Conservation (phyloP, 2,888 invertebrate species). For the Diabrotica balteata region DNA sequence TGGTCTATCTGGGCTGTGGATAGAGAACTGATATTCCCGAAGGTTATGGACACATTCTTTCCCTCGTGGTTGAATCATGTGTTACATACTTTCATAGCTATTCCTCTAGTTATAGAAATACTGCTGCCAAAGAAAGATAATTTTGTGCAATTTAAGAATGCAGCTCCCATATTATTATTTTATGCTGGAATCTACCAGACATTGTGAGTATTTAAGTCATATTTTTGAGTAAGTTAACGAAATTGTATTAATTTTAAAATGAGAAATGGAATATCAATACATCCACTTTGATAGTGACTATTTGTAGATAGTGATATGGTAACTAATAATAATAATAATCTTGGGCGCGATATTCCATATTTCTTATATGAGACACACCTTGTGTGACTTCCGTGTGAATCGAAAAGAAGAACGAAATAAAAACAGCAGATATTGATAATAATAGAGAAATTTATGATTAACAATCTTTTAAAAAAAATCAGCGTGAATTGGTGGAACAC, state of each 20-base stretch:
- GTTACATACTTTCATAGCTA: conserved; percentile 65
- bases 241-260: neutral
- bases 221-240: neutral
- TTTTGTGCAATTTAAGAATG: conserved; percentile 33
- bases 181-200: conserved; percentile 38
- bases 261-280: neutral
- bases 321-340: too few relatives aligned
- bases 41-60: conserved; percentile 62
- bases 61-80: conserved; percentile 69
- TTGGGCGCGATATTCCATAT: too few relatives aligned
- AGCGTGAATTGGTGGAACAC: too few relatives aligned
- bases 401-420: too few relatives aligned
- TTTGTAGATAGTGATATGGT: too few relatives aligned
- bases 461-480: too few relatives aligned
- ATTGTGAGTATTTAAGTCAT: conserved; percentile 38
- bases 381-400: too few relatives aligned
- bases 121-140: conserved; percentile 47
- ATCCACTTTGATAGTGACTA: too few relatives aligned
- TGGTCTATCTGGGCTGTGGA: conserved; percentile 65
- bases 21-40: conserved; percentile 66
- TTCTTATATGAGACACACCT: too few relatives aligned
- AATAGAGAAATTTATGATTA: too few relatives aligned
- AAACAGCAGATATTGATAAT: too few relatives aligned
- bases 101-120: conserved; percentile 63
- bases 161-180: conserved; percentile 21